Base-by-base conservation (phyloP, 2,888 invertebrate genomes). In the Lepidonotus clava region DNA sequence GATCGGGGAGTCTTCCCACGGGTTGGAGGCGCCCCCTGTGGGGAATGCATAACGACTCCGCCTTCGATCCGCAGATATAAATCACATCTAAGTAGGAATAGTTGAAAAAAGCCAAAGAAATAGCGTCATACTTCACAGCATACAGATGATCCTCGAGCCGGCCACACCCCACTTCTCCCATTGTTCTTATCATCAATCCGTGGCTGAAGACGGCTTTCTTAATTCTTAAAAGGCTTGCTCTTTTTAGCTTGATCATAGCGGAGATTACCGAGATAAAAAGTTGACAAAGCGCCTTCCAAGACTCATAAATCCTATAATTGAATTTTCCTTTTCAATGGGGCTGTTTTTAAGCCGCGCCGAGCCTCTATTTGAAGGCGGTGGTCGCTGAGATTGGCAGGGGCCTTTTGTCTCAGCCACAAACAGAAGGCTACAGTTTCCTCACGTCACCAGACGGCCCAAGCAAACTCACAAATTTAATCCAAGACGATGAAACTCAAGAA, bases 301-400 rank as follows among this genome's bases (percentile, higher is more conserved):
- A 61, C 61, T 61, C 61, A 61, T 61, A 61, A 61, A 61, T n/a
- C 61, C 61, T 28, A 28, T 61, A 61, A 61, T 61, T 61, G 61
- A 61, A 61, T 61, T 61, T 61, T 61, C 61, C 61, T 32, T 61
- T 61, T 61, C 28, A 61, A 61, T 61, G 28, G 61, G 28, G 24
- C 1, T 61, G 24, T 61, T 61, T 14, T 32, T 18, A 46, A 6
- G 46, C 8, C 46, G 18, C 18, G 6, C 46, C 46, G 46, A 46
- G 18, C 46, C 8, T 53, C 53, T 53, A n/a, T 53, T 18, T n/a
- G 21, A n/a, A 53, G 53, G n/a, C 21, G 53, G 11, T 11, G 53
- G 53, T 18, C n/a, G 53, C 21, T 53, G 21, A 53, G 53, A 53
- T 53, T 53, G 53, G 53, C 53, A 53, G 6, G 53, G 53, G 53